Evolutionary conservation across 2,888 invertebrate species (phyloP), one percentile per base, ranked within the genome.

Genomic region (Dasysyrphus albostriatus): DNA sequence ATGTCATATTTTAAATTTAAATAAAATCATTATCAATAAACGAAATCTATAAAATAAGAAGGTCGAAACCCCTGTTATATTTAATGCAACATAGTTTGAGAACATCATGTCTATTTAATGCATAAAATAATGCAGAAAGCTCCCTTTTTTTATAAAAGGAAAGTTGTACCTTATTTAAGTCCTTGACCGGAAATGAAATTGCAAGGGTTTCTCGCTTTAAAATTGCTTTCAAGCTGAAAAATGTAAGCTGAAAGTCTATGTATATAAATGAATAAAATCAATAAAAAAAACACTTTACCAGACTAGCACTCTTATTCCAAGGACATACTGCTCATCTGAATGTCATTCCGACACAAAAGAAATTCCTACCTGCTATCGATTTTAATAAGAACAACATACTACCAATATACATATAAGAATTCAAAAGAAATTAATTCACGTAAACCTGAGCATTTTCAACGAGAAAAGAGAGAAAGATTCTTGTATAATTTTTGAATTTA

Each of bases 401-500:
- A 56, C 47, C n/a, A n/a, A n/a, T 37, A 44, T n/a, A 12, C 44
- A n/a, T 49, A 10, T 49, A 49, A 34, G 32, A 19, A 16, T 32
- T 37, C 19, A 47, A 65, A 42, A 42, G 34, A 73, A 67, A 61
- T 74, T 39, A 69, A 79, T 79, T 79, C 83, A 49, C 58, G 12
- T 47, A 54, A 73, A 61, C 44, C 54, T 78, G 67, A 14, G 56
- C 16, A 34, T 58, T 58, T 58, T 5, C 16, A 58, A 58, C 16
- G 5, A 10, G 34, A 34, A n/a, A 37, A n/a, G 8, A 51, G 14
- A 32, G 1, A 72, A 42, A 65, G 59, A 67, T 67, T 83, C 39
- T 79, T 83, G 83, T 12, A 83, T 83, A 58, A 79, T 79, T 74
- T 83, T 74, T 83, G 56, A 69, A 83, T 83, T 74, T 42, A 79